phyloP scores from a whole-genome alignment of 2,797 vertebrate genomes.

The Prionace glauca region DNA sequence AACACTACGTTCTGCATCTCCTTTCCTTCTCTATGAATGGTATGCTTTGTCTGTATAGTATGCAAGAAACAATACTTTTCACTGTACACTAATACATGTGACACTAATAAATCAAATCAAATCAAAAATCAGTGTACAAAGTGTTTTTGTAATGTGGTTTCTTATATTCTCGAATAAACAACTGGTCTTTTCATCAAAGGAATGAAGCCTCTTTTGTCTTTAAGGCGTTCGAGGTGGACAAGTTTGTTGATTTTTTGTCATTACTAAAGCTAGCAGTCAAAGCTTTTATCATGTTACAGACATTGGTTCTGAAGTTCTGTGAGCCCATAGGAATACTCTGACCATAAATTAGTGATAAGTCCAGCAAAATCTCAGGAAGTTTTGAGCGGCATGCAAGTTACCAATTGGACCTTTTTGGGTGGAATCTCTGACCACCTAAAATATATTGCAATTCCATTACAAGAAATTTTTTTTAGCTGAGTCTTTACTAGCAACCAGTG shows the following conservation, averaged over 20 bases:
- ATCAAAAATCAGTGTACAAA: not conserved
- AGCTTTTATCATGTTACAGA: not conserved
- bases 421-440: not conserved
- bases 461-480: not conserved
- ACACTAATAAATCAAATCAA: too few species aligned
- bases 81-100: too few species aligned
- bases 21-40: too few species aligned
- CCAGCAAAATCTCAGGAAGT: not conserved
- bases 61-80: too few species aligned
- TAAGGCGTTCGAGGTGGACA: not conserved
- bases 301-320: not conserved
- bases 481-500: not conserved
- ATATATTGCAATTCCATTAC: not conserved
- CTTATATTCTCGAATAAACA: not conserved
- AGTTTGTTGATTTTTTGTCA: not conserved
- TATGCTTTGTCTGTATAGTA: too few species aligned
- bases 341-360: not conserved
- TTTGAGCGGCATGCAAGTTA: not conserved
- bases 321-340: not conserved
- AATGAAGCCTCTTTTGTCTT: not conserved
- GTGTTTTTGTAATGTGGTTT: not conserved
- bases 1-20: too few species aligned
- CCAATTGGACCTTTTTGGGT: not conserved
- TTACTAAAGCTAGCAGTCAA: not conserved
- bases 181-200: not conserved